These are phyloP conservation scores for Eonycteris spelaea DNA, from an alignment of 2,113 vertebrate species.

Conservation along the genomic window DNA sequence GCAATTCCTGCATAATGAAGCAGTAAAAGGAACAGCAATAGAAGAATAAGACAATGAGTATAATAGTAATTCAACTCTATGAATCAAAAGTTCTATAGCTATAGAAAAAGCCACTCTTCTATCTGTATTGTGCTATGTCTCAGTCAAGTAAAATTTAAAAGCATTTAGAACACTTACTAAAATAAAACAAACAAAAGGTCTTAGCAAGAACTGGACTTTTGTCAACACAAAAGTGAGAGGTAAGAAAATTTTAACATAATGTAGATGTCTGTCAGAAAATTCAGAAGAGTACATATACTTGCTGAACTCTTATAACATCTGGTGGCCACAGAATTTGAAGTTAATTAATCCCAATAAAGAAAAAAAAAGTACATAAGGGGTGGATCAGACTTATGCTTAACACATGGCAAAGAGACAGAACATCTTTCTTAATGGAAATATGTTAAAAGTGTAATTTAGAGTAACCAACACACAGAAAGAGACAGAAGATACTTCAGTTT, in stretches of 20 bases:
- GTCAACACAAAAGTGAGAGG: neutral
- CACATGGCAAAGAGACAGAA: neutral
- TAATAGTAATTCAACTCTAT: neutral
- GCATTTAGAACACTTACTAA: neutral
- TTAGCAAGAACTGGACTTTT: neutral
- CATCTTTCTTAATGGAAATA: neutral
- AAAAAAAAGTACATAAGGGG: neutral
- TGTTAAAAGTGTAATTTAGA: neutral
- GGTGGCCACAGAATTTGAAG: neutral
- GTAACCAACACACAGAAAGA: neutral
- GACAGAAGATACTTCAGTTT: neutral
- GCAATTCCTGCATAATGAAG: neutral
- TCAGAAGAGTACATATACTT: neutral
- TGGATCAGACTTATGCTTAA: neutral
- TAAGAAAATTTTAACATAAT: neutral
- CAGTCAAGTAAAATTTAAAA: slow-evolving; percentile 5
- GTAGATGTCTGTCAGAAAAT: slow-evolving; percentile 31
- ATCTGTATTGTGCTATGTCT: neutral
- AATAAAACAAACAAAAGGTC: neutral
- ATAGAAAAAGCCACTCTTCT: neutral
- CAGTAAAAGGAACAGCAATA: fast-evolving
- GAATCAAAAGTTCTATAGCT: neutral
- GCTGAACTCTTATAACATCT: neutral
- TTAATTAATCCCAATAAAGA: slow-evolving; percentile 5
- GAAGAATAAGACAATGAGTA: neutral